Percentiles rank a stretch among this genome's conserved stretches.
These are phyloP conservation scores for Seira musarum DNA, from an alignment of 2,888 invertebrate species.

Conservation along the genomic window DNA sequence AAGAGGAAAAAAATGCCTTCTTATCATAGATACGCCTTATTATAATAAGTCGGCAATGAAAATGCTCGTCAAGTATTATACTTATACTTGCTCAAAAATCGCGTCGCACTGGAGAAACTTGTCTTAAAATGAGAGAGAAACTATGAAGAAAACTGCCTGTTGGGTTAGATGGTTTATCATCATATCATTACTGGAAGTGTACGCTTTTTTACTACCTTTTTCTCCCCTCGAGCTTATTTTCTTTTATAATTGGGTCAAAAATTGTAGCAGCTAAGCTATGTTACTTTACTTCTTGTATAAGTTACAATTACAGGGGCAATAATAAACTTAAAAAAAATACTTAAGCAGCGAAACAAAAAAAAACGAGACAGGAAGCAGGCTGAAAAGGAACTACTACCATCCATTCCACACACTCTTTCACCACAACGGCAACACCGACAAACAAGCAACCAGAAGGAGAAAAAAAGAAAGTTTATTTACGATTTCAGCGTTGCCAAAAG, in stretches of 20 bases:
- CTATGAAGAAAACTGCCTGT: constrained; percentile 36
- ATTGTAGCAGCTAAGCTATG: background rate
- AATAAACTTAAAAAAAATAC: background rate
- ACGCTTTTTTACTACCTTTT: constrained; percentile 13
- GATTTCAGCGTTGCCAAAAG: background rate
- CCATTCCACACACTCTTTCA: background rate
- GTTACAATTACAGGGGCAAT: no score
- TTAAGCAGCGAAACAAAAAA: background rate
- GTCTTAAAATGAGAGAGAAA: background rate
- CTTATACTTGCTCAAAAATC: no score
- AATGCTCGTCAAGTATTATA: no score
- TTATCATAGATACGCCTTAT: no score
- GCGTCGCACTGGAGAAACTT: no score
- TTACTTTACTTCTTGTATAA: no score
- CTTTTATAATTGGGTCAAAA: constrained; percentile 35
- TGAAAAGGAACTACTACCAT: background rate
- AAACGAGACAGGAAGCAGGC: constrained; percentile 4
- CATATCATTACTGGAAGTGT: background rate
- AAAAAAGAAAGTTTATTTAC: constrained; percentile 30
- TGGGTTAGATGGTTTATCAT: constrained; percentile 22
- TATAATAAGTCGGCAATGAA: no score
- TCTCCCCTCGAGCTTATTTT: background rate
- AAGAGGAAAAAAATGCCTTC: no score
- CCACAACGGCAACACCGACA: background rate
- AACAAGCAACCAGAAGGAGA: background rate